A percentile compares a stretch with the other conserved stretches of the same genome.
Evolutionary conservation across 2,888 invertebrate genomes (phyloP).

Genomic region (Plagodis pulveraria): DNA sequence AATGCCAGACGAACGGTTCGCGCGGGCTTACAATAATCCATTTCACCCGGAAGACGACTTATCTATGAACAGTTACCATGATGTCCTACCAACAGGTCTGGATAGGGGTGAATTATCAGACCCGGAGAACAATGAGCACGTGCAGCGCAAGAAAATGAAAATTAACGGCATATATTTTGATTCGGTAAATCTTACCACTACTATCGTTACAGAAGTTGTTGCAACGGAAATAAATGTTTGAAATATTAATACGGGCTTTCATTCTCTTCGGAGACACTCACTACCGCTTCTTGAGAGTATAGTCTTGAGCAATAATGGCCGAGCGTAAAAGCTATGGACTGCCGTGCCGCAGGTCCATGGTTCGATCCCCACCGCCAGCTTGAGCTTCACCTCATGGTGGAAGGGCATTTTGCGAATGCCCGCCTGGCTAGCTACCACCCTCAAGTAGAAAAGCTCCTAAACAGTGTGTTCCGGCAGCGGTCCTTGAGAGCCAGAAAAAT

Average conservation of each 20-base stretch:
- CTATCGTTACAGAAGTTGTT: not conserved
- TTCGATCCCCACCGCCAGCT: too few species aligned
- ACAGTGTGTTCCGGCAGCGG: too few species aligned
- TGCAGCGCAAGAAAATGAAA: conserved; percentile 1
- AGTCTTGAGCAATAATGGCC: too few species aligned
- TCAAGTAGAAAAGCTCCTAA: too few species aligned
- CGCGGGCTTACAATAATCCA: conserved; percentile 13
- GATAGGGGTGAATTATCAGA: not conserved
- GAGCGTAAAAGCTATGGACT: too few species aligned
- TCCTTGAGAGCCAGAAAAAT: too few species aligned
- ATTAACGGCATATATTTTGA: not conserved
- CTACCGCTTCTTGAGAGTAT: too few species aligned
- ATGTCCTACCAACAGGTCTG: not conserved
- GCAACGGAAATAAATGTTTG: not conserved
- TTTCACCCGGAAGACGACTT: conserved; percentile 18
- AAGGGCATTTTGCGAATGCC: too few species aligned
- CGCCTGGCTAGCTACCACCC: too few species aligned
- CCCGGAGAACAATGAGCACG: not conserved
- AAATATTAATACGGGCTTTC: not conserved
- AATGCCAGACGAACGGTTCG: not conserved
- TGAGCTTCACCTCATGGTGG: too few species aligned
- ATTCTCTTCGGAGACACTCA: too few species aligned
- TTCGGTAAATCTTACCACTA: not conserved
- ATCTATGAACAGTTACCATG: not conserved
- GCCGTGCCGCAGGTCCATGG: too few species aligned